phyloP scores from a whole-genome alignment of 2,888 invertebrate species.

The Heteromurus nitidus region DNA sequence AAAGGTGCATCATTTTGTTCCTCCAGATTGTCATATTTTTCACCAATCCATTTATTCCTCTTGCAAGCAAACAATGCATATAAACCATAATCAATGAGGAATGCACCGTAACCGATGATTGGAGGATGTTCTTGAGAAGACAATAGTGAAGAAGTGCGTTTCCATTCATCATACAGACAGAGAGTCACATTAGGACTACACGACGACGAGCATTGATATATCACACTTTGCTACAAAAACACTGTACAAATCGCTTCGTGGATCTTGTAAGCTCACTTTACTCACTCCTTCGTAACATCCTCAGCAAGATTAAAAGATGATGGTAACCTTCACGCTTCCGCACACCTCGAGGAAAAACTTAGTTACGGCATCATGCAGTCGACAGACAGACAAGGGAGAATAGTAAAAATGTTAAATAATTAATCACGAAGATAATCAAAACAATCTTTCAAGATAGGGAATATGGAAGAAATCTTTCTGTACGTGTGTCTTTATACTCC shows the following conservation, averaged over 20 bases:
- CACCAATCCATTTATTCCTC: too few relatives aligned
- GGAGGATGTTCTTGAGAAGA: conserved; percentile 26
- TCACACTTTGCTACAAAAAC: background rate
- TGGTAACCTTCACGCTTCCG: conserved; percentile 56
- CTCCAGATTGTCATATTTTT: too few relatives aligned
- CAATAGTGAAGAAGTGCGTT: conserved; percentile 5
- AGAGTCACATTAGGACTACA: background rate
- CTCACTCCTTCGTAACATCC: background rate
- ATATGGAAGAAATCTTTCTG: background rate
- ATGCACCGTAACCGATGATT: too few relatives aligned
- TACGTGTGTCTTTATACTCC: too few relatives aligned
- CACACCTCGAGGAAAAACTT: background rate
- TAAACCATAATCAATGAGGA: too few relatives aligned
- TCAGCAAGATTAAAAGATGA: conserved; percentile 18
- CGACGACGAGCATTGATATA: background rate
- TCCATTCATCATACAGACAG: conserved; percentile 3
- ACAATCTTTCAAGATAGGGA: background rate
- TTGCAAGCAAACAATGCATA: too few relatives aligned
- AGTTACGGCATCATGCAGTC: conserved; percentile 3
- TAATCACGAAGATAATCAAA: conserved; percentile 43
- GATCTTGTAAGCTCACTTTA: background rate
- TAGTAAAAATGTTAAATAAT: conserved; percentile 29
- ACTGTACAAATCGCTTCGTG: background rate
- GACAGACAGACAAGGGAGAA: background rate
- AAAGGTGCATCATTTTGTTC: too few relatives aligned